phyloP scores from a whole-genome alignment of 2,888 invertebrate species.

The Cheilosia scutellata region DNA sequence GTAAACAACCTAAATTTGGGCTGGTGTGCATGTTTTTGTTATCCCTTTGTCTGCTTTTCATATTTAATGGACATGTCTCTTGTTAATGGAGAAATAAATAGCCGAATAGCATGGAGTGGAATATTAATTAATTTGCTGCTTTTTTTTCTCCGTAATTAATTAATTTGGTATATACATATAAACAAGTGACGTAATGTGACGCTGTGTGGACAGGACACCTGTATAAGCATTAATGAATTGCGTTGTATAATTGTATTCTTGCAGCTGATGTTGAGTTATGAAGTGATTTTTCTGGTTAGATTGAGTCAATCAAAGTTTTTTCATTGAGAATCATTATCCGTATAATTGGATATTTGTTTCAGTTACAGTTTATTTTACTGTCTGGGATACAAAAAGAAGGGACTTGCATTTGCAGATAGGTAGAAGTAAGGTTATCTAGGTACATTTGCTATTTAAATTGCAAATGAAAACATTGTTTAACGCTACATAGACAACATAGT shows the following conservation, averaged over 20 bases:
- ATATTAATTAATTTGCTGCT: constrained; percentile 4
- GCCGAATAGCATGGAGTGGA: background rate
- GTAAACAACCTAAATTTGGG: background rate
- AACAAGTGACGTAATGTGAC: background rate
- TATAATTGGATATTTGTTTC: no score
- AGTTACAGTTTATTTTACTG: no score
- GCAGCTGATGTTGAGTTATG: background rate
- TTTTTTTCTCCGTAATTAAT: background rate
- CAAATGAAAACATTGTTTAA: no score
- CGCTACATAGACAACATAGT: no score
- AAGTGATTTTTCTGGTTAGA: background rate
- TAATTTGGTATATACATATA: background rate
- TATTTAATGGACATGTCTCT: constrained; percentile 9
- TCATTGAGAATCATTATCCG: no score
- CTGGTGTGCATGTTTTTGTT: background rate
- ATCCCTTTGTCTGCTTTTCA: background rate
- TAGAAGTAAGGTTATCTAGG: no score
- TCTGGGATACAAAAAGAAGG: no score
- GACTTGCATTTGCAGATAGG: no score
- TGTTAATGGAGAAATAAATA: background rate
- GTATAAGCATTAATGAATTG: background rate
- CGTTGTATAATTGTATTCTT: background rate
- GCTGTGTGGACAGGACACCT: background rate
- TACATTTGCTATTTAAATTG: no score
- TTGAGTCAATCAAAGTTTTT: background rate